phyloP scores from a whole-genome alignment of 2,888 invertebrate genomes.

The Eurois occulta region DNA sequence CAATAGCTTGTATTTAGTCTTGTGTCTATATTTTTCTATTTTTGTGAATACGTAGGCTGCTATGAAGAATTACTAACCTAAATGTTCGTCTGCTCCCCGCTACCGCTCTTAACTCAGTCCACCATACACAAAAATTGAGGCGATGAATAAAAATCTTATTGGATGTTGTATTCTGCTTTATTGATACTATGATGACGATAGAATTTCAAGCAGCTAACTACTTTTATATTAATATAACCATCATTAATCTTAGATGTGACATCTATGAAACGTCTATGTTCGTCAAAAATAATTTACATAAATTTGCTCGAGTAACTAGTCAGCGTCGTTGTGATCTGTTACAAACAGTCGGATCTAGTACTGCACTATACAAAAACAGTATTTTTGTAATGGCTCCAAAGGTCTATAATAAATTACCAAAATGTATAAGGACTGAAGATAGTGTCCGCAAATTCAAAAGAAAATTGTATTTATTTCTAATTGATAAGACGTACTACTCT shows the following conservation, averaged over 20 bases:
- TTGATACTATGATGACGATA: constrained; percentile 3
- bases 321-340: too few relatives aligned
- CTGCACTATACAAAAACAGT: too few relatives aligned
- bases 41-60: not conserved
- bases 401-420: too few relatives aligned
- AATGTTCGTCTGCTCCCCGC: not conserved
- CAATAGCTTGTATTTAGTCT: not conserved
- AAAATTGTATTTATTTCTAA: too few relatives aligned
- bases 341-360: too few relatives aligned
- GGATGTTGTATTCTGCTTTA: constrained; percentile 34
- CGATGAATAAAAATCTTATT: constrained; percentile 26
- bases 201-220: constrained; percentile 6
- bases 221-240: not conserved
- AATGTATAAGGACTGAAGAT: too few relatives aligned
- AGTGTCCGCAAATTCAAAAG: too few relatives aligned
- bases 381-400: too few relatives aligned
- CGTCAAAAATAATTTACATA: too few relatives aligned
- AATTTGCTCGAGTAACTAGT: too few relatives aligned
- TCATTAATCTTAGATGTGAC: not conserved
- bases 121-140: constrained; percentile 7
- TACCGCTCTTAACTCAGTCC: not conserved
- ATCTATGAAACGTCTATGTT: too few relatives aligned
- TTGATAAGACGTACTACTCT: too few relatives aligned
- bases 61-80: not conserved
- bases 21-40: not conserved